Base-by-base conservation (phyloP, 2,888 invertebrate genomes). In the Tuta absoluta region DNA sequence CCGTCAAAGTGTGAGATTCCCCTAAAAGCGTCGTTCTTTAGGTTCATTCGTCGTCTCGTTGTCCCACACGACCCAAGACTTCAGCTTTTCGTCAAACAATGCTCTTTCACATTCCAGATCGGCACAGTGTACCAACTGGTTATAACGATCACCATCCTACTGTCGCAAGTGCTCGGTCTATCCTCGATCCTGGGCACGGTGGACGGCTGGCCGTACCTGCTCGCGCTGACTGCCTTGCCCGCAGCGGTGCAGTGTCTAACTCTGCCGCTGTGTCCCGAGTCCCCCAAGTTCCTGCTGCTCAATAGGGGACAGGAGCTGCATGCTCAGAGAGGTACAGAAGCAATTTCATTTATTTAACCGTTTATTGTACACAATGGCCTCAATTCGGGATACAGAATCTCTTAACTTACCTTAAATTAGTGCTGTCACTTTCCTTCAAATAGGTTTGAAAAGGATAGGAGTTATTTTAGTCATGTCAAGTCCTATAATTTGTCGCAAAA, bases 51-150 rank as follows among this genome's bases (percentile, higher is more conserved):
- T n/a, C n/a, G n/a, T n/a, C n/a, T 17, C 17, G n/a, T n/a, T n/a
- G n/a, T 49, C 49, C 19, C 3, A 8, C n/a, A n/a, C n/a, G n/a
- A n/a, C n/a, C n/a, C n/a, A n/a, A n/a, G n/a, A n/a, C n/a, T n/a
- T 49, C 2, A 17, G n/a, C 49, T 49, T 49, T 49, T 1, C 10
- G 7, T 56, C 5, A 23, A 10, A 8, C 12, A 28, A 24, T 24
- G 11, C 7, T n/a, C 28, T 4, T 33, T 37, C 33, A 10, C 11
- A n/a, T 61, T 17, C 59, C 37, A 93, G 93, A 92, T 97, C 53
- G 97, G 97, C 14, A 96, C 96, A 8, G 95, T 97, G 0, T 97
- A 97, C 84, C 98, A 98, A 78, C 86, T 98, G 14, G 95, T 97
- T 62, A 96, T 98, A 67, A 97, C 97, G 0, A 95, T 97, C 61